Evolutionary conservation across 1,140 invertebrate genomes (phyloP).

Genomic region (Oscheius sp.): DNA sequence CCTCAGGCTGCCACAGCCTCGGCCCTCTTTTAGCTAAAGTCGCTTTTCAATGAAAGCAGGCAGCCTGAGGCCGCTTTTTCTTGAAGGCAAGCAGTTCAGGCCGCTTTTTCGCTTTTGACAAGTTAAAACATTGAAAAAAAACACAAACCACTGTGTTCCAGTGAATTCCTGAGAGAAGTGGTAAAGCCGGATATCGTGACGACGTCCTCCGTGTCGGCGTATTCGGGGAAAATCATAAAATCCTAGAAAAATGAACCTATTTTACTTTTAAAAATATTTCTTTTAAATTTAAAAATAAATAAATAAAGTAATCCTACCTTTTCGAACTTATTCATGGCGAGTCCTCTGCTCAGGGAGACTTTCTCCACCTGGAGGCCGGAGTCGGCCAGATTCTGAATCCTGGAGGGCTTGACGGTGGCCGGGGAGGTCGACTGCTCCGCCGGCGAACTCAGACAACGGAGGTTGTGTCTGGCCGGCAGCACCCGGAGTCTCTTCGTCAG

Average conservation of each 20-base stretch:
- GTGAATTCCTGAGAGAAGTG: slow-evolving; percentile 34
- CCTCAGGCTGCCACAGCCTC: too few species aligned
- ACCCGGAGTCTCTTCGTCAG: too few species aligned
- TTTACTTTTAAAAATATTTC: neutral
- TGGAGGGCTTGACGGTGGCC: neutral
- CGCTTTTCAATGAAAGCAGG: too few species aligned
- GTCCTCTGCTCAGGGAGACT: slow-evolving; percentile 49
- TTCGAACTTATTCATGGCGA: slow-evolving; percentile 57
- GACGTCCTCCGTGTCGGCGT: slow-evolving; percentile 49
- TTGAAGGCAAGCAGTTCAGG: too few species aligned
- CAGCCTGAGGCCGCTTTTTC: too few species aligned
- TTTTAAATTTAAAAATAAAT: neutral
- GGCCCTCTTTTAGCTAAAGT: too few species aligned
- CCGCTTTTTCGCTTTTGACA: too few species aligned
- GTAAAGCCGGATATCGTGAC: slow-evolving; percentile 49
- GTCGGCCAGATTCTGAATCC: neutral
- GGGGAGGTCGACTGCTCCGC: too few species aligned
- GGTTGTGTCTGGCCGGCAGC: too few species aligned
- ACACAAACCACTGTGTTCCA: slow-evolving; percentile 38
- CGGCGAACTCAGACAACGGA: too few species aligned
- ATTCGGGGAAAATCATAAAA: slow-evolving; percentile 59
- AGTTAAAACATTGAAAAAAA: slow-evolving; percentile 10
- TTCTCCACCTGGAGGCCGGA: slow-evolving; percentile 47
- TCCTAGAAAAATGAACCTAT: slow-evolving; percentile 45
- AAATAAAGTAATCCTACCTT: slow-evolving; percentile 45